Evolutionary conservation across 2,888 invertebrate species (phyloP).

Genomic region (Volucella bombylans): DNA sequence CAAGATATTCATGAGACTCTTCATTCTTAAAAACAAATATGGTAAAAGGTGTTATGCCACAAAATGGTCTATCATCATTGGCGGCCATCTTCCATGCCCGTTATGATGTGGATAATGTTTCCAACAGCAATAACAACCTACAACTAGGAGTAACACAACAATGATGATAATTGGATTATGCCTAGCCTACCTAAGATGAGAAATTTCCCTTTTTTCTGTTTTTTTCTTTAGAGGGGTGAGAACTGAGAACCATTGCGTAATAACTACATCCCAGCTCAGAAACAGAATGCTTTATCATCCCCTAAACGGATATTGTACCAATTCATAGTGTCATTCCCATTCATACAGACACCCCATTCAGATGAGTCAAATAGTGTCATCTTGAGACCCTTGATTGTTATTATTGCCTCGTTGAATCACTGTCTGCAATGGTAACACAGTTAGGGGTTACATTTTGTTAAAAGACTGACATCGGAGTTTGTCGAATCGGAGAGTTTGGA

Average conservation of each 20-base stretch:
- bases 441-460: background rate
- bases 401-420: background rate
- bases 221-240: background rate
- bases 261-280: too few species aligned
- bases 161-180: slow-evolving; percentile 65
- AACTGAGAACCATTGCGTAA: background rate
- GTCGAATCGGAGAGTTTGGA: background rate
- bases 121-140: slow-evolving; percentile 2
- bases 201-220: slow-evolving; percentile 25
- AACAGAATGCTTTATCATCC: background rate
- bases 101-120: slow-evolving; percentile 24
- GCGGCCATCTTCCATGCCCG: slow-evolving; percentile 60
- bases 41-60: slow-evolving; percentile 51
- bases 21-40: background rate
- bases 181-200: slow-evolving; percentile 60
- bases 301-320: background rate
- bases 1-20: background rate
- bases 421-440: background rate
- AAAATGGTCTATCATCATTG: slow-evolving; percentile 60
- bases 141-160: slow-evolving; percentile 7
- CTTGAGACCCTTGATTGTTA: slow-evolving; percentile 8
- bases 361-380: background rate
- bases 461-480: too few species aligned
- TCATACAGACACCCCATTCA: slow-evolving; percentile 12
- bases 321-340: background rate